Conservation (phyloP, 1,140 invertebrate genomes). For the Euwallacea similis region DNA sequence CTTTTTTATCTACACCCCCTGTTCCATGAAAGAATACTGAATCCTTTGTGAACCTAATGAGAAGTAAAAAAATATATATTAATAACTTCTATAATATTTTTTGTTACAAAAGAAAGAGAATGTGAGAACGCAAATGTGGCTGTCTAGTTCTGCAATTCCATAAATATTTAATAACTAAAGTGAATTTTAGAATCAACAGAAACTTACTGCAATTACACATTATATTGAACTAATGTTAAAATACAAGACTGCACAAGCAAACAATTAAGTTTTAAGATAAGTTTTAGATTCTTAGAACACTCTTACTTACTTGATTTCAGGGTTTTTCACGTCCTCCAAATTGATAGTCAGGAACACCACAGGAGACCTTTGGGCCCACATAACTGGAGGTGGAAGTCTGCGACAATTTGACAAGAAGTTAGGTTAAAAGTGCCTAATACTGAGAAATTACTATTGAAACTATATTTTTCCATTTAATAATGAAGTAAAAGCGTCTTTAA, state of each 20-base stretch:
- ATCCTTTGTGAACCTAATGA: conserved; percentile 70
- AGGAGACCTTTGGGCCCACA: conserved; percentile 87
- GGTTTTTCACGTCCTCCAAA: conserved; percentile 86
- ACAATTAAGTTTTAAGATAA: too few species aligned
- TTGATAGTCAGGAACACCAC: conserved; percentile 84
- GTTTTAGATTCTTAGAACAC: too few species aligned
- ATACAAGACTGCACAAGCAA: too few species aligned
- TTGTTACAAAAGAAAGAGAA: too few species aligned
- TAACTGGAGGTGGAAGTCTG: conserved; percentile 72
- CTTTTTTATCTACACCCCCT: conserved; percentile 82
- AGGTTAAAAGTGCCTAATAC: conserved; percentile 38
- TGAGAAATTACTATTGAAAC: conserved; percentile 1
- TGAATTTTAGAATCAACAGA: not conserved
- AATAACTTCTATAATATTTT: not conserved
- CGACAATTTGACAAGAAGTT: conserved; percentile 40
- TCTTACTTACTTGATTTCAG: conserved; percentile 67
- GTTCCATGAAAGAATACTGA: conserved; percentile 82
- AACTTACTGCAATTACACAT: too few species aligned
- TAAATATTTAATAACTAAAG: not conserved
- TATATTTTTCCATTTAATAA: not conserved
- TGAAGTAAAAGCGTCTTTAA: not conserved
- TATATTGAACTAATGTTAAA: too few species aligned
- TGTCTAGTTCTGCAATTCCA: too few species aligned
- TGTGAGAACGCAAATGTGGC: too few species aligned
- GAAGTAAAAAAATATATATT: not conserved